phyloP scores from a whole-genome alignment of 2,888 invertebrate genomes.

The Synergus itoensis region DNA sequence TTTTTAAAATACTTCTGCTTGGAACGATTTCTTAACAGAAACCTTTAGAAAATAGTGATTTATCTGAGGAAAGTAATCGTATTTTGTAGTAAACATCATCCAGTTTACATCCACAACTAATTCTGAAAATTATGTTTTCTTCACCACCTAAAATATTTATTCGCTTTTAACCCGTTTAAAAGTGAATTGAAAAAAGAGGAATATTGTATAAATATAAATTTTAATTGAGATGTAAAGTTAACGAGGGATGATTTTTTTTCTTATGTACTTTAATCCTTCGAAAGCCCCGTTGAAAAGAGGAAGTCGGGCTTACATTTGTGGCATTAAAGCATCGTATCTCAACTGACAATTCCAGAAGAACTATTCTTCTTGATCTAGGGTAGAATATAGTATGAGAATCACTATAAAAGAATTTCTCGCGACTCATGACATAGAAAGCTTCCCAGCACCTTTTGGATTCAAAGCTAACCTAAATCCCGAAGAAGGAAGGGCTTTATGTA shows the following conservation, averaged over 20 bases:
- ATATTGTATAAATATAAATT: not conserved
- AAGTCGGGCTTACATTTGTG: not conserved
- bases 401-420: constrained; percentile 24
- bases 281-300: constrained; percentile 11
- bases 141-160: too few relatives aligned
- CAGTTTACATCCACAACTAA: not conserved
- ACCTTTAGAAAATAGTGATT: not conserved
- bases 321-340: constrained; percentile 3
- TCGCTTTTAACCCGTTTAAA: too few relatives aligned
- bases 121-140: not conserved
- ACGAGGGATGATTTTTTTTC: not conserved
- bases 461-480: constrained; percentile 13
- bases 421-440: not conserved
- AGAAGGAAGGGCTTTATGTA: not conserved
- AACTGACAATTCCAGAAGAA: constrained; percentile 17
- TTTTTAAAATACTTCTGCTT: not conserved
- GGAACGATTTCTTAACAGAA: not conserved
- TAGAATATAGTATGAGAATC: constrained; percentile 17
- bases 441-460: not conserved
- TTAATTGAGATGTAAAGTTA: not conserved
- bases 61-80: not conserved
- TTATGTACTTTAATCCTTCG: constrained; percentile 10
- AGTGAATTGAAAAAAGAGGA: not conserved
- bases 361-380: constrained; percentile 15
- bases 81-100: not conserved